Evolutionary conservation across 2,797 vertebrate genomes (phyloP).

Genomic region (Sebastes elongatus): DNA sequence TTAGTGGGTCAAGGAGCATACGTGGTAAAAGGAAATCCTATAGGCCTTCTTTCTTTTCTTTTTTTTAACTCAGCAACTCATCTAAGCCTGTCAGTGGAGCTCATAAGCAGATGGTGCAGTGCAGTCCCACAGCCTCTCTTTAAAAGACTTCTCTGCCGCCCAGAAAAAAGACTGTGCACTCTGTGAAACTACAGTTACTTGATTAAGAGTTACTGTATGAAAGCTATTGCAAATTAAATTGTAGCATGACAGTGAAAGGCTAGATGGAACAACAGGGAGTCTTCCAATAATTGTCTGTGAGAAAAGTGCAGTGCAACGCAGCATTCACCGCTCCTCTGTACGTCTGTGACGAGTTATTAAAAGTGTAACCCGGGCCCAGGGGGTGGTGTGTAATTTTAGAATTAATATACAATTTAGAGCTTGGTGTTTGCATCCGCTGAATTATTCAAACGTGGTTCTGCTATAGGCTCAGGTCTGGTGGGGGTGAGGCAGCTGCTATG

Average conservation of each 20-base stretch:
- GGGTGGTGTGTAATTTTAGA: slow-evolving; percentile 74
- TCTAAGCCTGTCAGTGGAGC: slow-evolving; percentile 14
- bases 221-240: slow-evolving; percentile 61
- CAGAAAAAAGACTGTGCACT: neutral
- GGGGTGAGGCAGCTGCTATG: slow-evolving; percentile 43
- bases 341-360: slow-evolving; percentile 74
- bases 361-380: slow-evolving; percentile 65
- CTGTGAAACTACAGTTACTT: slow-evolving; percentile 38
- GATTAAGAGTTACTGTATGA: slow-evolving; percentile 58
- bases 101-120: slow-evolving; percentile 43
- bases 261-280: slow-evolving; percentile 53
- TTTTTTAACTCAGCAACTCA: slow-evolving; percentile 6
- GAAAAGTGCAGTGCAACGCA: slow-evolving; percentile 31
- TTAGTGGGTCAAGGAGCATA: slow-evolving; percentile 66
- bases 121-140: slow-evolving; percentile 11
- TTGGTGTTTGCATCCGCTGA: slow-evolving; percentile 72
- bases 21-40: slow-evolving; percentile 44
- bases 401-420: slow-evolving; percentile 83
- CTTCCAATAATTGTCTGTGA: slow-evolving; percentile 53
- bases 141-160: slow-evolving; percentile 10
- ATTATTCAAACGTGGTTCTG: slow-evolving; percentile 75
- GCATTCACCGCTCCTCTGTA: slow-evolving; percentile 32
- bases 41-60: slow-evolving; percentile 1
- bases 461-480: slow-evolving; percentile 51
- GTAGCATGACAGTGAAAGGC: slow-evolving; percentile 36